Conservation (phyloP, 2,888 invertebrate species). For the Phengaris arion region DNA sequence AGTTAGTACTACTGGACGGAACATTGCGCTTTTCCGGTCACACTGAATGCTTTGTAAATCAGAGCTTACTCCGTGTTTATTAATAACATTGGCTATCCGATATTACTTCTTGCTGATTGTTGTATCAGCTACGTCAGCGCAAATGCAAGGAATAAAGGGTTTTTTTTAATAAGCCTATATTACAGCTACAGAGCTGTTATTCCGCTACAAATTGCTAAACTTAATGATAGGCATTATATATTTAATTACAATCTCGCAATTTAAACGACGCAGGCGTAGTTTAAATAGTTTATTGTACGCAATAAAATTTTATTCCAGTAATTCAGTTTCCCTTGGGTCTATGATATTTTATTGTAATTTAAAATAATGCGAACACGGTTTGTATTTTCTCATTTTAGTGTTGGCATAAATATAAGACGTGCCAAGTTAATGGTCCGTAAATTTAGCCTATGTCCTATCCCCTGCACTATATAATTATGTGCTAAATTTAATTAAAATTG, state of each 20-base stretch:
- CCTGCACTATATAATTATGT: no score
- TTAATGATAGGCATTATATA: slow-evolving; percentile 9
- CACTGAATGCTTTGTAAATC: no score
- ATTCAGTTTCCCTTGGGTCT: slow-evolving; percentile 20
- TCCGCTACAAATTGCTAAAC: slow-evolving; percentile 15
- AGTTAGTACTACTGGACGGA: no score
- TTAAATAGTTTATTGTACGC: slow-evolving; percentile 15
- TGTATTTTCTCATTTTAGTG: background rate
- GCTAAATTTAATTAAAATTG: no score
- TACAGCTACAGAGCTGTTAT: slow-evolving; percentile 1
- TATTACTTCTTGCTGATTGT: no score
- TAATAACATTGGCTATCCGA: no score
- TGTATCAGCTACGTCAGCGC: no score
- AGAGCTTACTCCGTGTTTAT: no score
- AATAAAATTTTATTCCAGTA: slow-evolving; percentile 19
- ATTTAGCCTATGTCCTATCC: no score
- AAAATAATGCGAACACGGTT: slow-evolving; percentile 10
- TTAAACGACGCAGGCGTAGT: slow-evolving; percentile 19
- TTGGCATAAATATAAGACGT: background rate
- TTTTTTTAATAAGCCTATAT: background rate
- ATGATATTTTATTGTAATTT: slow-evolving; percentile 9
- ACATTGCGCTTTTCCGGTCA: no score
- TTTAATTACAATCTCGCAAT: slow-evolving; percentile 10
- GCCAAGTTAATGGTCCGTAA: no score
- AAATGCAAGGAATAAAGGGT: no score